phyloP scores from a whole-genome alignment of 2,888 invertebrate genomes.

The Lasioglossum villosulum region DNA sequence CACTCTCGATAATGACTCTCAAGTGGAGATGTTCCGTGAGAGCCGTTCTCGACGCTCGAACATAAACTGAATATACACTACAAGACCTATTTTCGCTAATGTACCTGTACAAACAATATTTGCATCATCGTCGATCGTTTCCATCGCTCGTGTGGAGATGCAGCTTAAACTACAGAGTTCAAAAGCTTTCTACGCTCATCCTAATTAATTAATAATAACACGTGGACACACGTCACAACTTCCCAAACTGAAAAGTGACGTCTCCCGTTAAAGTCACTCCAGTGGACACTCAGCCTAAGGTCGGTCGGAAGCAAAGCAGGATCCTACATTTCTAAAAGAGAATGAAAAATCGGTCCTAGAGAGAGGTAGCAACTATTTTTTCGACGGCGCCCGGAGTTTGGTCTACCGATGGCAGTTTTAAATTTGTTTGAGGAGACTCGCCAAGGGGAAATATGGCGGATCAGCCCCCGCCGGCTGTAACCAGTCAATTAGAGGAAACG shows the following conservation, averaged over 20 bases:
- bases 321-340: not conserved
- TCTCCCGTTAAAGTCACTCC: not conserved
- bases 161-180: not conserved
- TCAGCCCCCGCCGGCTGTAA: not conserved
- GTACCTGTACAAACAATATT: not conserved
- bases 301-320: not conserved
- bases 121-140: not conserved
- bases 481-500: conserved; percentile 17
- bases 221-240: not conserved
- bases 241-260: not conserved
- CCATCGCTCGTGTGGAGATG: not conserved
- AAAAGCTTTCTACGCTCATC: not conserved
- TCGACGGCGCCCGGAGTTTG: not conserved
- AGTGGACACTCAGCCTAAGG: not conserved
- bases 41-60: not conserved
- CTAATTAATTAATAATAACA: not conserved
- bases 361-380: not conserved
- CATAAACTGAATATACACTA: not conserved
- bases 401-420: not conserved
- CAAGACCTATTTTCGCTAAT: not conserved
- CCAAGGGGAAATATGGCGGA: not conserved
- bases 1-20: conserved; percentile 2
- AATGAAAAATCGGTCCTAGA: not conserved
- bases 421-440: not conserved
- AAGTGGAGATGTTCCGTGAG: not conserved